Percentiles rank a stretch among this genome's conserved stretches.
phyloP scores from a whole-genome alignment of 2,797 vertebrate species.

The Labroides dimidiatus region DNA sequence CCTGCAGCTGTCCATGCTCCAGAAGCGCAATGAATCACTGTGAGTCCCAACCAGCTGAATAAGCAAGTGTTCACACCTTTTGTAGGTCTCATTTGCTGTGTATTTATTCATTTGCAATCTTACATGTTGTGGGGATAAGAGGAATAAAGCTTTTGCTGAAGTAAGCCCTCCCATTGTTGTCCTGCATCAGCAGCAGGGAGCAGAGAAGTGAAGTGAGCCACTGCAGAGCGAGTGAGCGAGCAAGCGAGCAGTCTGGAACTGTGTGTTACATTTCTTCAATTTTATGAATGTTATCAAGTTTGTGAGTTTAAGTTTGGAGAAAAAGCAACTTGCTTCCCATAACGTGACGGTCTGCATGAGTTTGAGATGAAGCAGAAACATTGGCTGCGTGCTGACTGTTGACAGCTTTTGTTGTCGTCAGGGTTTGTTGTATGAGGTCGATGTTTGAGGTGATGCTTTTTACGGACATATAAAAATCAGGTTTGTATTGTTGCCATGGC shows the following conservation, averaged over 20 bases:
- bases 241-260: not conserved
- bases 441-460: not conserved
- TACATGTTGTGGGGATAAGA: constrained; percentile 19
- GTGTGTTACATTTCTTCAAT: not conserved
- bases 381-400: constrained; percentile 9
- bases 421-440: constrained; percentile 2
- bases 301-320: constrained; percentile 7
- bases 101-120: constrained; percentile 42
- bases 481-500: not conserved
- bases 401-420: constrained; percentile 16
- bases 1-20: constrained; percentile 12
- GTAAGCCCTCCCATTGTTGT: constrained; percentile 33
- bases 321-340: constrained; percentile 12
- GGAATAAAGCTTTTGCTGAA: constrained; percentile 50
- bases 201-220: not conserved
- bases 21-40: not conserved
- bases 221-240: not conserved
- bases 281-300: constrained; percentile 1
- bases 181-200: constrained; percentile 23
- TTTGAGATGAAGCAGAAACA: constrained; percentile 1
- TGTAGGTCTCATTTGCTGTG: constrained; percentile 14
- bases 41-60: constrained; percentile 22
- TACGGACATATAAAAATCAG: not conserved
- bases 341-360: not conserved
- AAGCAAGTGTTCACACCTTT: constrained; percentile 28